Evolutionary conservation across 2,113 vertebrate genomes (phyloP), one percentile per base, ranked within the genome.

Genomic region (Pterocles gutturalis): DNA sequence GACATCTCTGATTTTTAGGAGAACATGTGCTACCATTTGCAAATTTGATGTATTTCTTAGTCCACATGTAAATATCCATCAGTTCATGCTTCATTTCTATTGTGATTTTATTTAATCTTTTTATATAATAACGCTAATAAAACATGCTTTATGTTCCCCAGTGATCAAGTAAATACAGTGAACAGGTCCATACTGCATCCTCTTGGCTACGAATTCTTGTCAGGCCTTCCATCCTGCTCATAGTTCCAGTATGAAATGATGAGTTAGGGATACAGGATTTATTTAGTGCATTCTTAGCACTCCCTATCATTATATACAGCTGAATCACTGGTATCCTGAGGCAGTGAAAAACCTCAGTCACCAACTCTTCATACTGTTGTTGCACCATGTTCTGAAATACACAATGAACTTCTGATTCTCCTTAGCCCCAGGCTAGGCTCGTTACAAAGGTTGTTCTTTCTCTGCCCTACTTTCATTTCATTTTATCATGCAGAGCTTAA

Each of bases 391-490:
- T 94, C 94, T 94, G 95, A 96, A 96, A 95, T 87, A 96, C 76
- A 95, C 96, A 97, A 97, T 91, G 97, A 97, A 97, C 95, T 96
- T 96, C 73, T 97, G 96, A 94, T 97, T 97, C 94, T 93, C 72
- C 83, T 81, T 93, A 91, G 95, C 98, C 86, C 45, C 78, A 78
- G 97, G 98, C 97, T 83, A 93, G 90, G 90, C 87, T 97, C 53
- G 0, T 97, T 97, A 96, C 93, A 96, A 97, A 97, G 96, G 96
- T 97, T 97, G 97, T 89, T 97, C 97, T 96, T 97, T 97, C 60
- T 89, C 88, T 96, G 94, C 85, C 96, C 96, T 97, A 97, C 87
- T 97, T 97, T 93, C 83, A 88, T 91, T 91, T 97, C 94, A 85
- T 95, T 97, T 97, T 97, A 97, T 96, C 95, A 96, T 94, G 90